These are phyloP conservation scores for Proterorhinus semilunaris DNA, from an alignment of 2,113 vertebrate species.

Conservation along the genomic window DNA sequence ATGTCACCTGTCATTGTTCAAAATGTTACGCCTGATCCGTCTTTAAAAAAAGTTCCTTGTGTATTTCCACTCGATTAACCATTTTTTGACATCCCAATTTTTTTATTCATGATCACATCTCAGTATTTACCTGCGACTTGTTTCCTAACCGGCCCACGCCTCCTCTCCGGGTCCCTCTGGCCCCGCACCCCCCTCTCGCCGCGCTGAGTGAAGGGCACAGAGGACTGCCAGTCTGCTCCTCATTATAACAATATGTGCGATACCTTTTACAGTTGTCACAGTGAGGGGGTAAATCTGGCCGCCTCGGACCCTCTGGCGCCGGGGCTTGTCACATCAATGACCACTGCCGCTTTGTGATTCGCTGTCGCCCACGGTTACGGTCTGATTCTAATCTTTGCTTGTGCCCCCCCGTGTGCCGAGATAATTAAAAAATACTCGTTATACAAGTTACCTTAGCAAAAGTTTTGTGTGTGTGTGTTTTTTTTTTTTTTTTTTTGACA, in stretches of 20 bases:
- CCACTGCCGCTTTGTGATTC: slow-evolving; percentile 63
- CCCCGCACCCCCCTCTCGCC: slow-evolving; percentile 10
- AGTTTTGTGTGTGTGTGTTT: background rate
- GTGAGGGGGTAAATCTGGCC: slow-evolving; percentile 65
- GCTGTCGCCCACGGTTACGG: slow-evolving; percentile 65
- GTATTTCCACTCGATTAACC: background rate
- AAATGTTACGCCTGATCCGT: background rate
- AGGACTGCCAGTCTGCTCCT: slow-evolving; percentile 60
- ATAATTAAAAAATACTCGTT: slow-evolving; percentile 66
- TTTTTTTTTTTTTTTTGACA: slow-evolving; percentile 1
- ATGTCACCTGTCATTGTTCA: too few relatives aligned
- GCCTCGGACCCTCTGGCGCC: slow-evolving; percentile 60
- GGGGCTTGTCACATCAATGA: slow-evolving; percentile 71
- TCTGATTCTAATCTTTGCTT: slow-evolving; percentile 65
- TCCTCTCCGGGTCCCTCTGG: background rate
- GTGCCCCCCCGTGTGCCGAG: slow-evolving; percentile 35
- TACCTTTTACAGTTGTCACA: slow-evolving; percentile 77
- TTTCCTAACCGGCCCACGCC: slow-evolving; percentile 1
- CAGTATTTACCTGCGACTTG: background rate
- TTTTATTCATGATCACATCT: background rate
- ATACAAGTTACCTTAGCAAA: slow-evolving; percentile 24
- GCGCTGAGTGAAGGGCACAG: slow-evolving; percentile 56
- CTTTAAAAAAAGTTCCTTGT: background rate
- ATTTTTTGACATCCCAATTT: background rate
- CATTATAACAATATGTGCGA: slow-evolving; percentile 78